Evolutionary conservation across 2,888 invertebrate species (phyloP), one percentile per base, ranked within the genome.

Genomic region (Luperina nickerlii): DNA sequence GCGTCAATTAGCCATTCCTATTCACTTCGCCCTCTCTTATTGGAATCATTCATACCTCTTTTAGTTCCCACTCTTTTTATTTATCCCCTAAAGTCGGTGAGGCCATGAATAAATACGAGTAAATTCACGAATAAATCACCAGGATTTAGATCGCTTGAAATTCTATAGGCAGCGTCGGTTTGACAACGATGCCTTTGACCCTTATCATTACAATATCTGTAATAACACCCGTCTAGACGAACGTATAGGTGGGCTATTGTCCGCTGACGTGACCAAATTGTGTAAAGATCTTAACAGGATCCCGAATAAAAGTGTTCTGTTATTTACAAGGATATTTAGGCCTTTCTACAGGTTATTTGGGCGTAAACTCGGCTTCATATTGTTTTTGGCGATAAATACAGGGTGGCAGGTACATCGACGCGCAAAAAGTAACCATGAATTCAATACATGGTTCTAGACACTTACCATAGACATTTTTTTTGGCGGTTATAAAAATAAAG

Each of bases 181-280:
- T 89, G 89, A 87, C 88, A 89, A 88, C 89, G 87, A 81, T 67
- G 84, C 78, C 81, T 86, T 86, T 87, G 79, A 92, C 93, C 93
- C 91, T 92, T 86, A 90, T 93, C 92, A 91, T 89, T 87, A 88
- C 83, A 85, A 87, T 78, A 91, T 91, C 91, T 90, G 89, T 90
- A 91, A 90, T 91, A 90, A 91, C 89, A 87, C 88, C 85, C 81
- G 89, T 87, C 91, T 91, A 91, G 91, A 88, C 85, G 84, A 80
- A 83, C 80, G 84, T 84, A 42, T 42, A 77, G 85, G 84, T 71
- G 71, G 77, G 79, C 82, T 77, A 90, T 90, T 83, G 74, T 84
- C 68, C 42, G 78, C n/a, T 84, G 84, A 91, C 92, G 92, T 92
- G 91, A 90, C 90, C 86, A 74, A 84, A 85, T 89, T 87, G 69